Evolutionary conservation across 2,888 invertebrate genomes (phyloP).

Genomic region (Dichetophora obliterata): DNA sequence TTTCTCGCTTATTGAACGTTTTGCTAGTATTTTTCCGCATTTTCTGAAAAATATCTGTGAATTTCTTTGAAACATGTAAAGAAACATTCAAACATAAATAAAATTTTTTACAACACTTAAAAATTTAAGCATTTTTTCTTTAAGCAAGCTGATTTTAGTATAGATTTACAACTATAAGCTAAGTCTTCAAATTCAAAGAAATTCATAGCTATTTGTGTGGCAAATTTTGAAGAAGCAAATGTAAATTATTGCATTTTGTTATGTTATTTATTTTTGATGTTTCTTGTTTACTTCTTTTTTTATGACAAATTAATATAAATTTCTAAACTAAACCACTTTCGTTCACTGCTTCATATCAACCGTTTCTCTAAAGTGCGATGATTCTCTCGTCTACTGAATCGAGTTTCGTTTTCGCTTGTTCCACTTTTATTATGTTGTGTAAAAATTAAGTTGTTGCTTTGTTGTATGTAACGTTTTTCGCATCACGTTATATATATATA

Average conservation of each 20-base stretch:
- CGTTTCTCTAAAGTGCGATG: background rate
- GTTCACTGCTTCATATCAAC: background rate
- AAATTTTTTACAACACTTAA: background rate
- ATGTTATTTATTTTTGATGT: background rate
- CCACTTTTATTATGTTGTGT: background rate
- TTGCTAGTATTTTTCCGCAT: too few species aligned
- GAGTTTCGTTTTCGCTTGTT: conserved; percentile 1
- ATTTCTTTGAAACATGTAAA: conserved; percentile 44
- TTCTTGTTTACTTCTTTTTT: conserved; percentile 5
- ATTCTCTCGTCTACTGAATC: background rate
- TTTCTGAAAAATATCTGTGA: conserved; percentile 48
- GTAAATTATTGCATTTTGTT: conserved; percentile 4
- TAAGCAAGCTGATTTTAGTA: background rate
- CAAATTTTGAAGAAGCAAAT: conserved; percentile 9
- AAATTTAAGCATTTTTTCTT: background rate
- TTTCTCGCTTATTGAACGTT: conserved; percentile 31
- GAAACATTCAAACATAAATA: background rate
- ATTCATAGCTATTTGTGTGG: conserved; percentile 14
- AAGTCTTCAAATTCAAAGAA: background rate
- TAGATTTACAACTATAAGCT: too few species aligned
- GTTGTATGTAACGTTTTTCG: background rate
- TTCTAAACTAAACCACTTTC: conserved; percentile 24
- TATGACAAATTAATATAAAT: conserved; percentile 25
- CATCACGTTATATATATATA: conserved; percentile 17
- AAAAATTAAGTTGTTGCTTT: conserved; percentile 10